Base-by-base conservation (phyloP, 2,113 vertebrate species). In the Cyprinodon tularosa region DNA sequence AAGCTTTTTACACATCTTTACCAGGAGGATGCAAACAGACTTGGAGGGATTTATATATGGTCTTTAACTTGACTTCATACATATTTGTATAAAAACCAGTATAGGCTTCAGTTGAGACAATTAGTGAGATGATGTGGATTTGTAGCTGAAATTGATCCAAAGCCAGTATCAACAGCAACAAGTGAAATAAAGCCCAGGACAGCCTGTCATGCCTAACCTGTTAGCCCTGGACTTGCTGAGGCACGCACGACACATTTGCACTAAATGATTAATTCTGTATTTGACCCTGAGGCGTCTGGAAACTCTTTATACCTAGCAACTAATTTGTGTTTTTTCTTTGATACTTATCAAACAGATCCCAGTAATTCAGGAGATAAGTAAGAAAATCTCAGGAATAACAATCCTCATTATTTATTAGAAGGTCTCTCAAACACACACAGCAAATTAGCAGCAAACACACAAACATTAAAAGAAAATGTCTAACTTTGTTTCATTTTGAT, bases 91-190 rank as follows among this genome's bases (percentile, higher is more conserved):
- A 17, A 53, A 53, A 8, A 17, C 50, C 50, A 20, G 50, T 15
- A 57, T 6, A 57, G 50, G 50, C 20, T 57, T 15, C 50, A 20
- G 4, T 57, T 57, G 17, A 57, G 8, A 70, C 38, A 65, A 37
- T 75, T 22, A 69, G 7, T 64, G 71, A 83, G 64, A 70, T 64
- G 70, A 75, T 69, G 74, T 78, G 62, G 71, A 79, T 77, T 71
- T 62, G 3, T 14, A 61, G 74, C 68, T 72, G 74, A 39, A 72
- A 75, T 62, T 8, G 40, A 62, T 76, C 83, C 10, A 47, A 78
- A 79, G 38, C 37, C 29, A 53, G 22, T 13, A 60, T 8, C 11
- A 71, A 38, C 45, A 67, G n/a, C 2, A 39, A 22, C 64, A 53
- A 59, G 20, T 6, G 48, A 17, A 8, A 63, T 4, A 76, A 9